Base-by-base conservation (phyloP, 2,113 vertebrate species). In the Hydropotes inermis region DNA sequence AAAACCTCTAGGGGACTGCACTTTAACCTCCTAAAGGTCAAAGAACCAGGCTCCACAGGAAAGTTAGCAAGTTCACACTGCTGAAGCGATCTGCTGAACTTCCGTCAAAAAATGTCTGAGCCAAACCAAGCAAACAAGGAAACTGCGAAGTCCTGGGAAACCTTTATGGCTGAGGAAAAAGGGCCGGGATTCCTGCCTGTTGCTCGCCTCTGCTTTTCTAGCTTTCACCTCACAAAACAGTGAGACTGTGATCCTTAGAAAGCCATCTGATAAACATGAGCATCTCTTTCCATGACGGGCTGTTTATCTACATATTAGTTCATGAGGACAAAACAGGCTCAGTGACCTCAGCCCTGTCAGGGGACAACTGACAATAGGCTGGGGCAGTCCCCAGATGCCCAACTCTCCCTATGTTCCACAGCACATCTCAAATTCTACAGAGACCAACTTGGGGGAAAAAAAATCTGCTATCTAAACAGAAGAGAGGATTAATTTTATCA, bases 61-160 rank as follows among this genome's bases (percentile, higher is more conserved):
- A 81, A 94, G 78, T 78, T 11, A 60, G 87, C 89, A 96, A 91
- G 87, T 91, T 89, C 83, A 50, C 3, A 86, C 60, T 91, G 96
- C 94, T 89, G n/a, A 57, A 43, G 64, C 4, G 25, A 86, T 39
- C 57, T 9, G 11, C 28, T 67, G 70, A 93, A 45, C 57, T 50
- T 78, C 58, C 39, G 30, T 87, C 50, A 21, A 81, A 89, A 83
- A 67, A 60, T 4, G 9, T 9, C 58, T 1, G 2, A 45, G 67
- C 64, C 94, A 94, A 89, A 39, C 25, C 84, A 95, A 96, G 84
- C 83, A 52, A 60, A 67, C 6, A 47, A 2, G 36, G n/a, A 50
- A 36, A 17, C 30, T 6, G 12, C 7, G 19, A 70, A 64, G 74
- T 28, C 36, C 47, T 25, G 33, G 74, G 79, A 15, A 52, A 64